A percentile compares a stretch with the other conserved stretches of the same genome.
These are phyloP conservation scores for Plusia festucae DNA, from an alignment of 2,888 invertebrate genomes.

Conservation along the genomic window DNA sequence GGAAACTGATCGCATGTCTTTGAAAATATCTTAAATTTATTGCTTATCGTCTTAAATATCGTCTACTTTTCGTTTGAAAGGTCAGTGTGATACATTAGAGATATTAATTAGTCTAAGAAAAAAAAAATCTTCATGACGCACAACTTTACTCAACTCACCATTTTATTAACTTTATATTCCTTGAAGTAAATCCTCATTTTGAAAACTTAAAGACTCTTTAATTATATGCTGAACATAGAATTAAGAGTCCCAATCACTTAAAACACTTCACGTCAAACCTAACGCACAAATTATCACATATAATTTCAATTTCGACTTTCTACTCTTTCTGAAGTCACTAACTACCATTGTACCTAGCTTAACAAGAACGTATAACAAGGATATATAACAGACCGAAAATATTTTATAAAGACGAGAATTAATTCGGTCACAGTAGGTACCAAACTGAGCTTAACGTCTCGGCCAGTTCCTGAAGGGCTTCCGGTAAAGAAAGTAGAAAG, in stretches of 20 bases:
- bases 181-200: conserved; percentile 86
- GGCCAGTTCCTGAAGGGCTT: too few species aligned
- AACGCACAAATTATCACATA: conserved; percentile 36
- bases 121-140: background rate
- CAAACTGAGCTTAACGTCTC: too few species aligned
- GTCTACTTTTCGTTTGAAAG: too few species aligned
- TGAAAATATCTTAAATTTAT: background rate
- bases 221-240: conserved; percentile 84
- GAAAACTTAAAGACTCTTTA: conserved; percentile 70
- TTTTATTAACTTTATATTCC: conserved; percentile 77
- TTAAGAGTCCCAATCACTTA: conserved; percentile 67
- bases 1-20: background rate
- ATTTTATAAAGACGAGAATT: too few species aligned
- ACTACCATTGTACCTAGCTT: background rate
- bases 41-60: background rate
- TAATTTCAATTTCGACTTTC: conserved; percentile 35
- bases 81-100: background rate
- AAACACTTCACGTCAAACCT: conserved; percentile 32
- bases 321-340: conserved; percentile 34
- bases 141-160: conserved; percentile 74
- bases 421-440: too few species aligned
- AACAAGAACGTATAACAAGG: too few species aligned
- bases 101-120: background rate
- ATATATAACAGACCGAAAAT: too few species aligned
- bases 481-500: too few species aligned